Evolutionary conservation across 2,888 invertebrate species (phyloP).

Genomic region (Congeria kusceri): DNA sequence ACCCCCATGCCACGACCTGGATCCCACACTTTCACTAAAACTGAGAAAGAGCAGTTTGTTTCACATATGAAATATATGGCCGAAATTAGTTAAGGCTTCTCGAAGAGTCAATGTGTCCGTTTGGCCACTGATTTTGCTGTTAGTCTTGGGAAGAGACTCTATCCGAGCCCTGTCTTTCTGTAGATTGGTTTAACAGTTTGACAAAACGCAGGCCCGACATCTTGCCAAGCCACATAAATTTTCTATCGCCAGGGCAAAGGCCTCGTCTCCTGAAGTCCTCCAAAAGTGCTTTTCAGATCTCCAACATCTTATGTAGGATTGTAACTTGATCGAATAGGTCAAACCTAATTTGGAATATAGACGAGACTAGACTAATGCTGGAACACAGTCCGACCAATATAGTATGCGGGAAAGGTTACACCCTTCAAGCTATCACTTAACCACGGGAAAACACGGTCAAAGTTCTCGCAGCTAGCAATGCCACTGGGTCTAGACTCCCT

Average conservation of each 20-base stretch:
- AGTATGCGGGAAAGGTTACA: constrained; percentile 26
- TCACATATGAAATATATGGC: constrained; percentile 33
- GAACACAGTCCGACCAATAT: constrained; percentile 34
- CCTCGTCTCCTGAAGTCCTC: constrained; percentile 20
- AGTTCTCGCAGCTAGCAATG: constrained; percentile 45
- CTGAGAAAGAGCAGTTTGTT: constrained; percentile 15
- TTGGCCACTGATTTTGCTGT: constrained; percentile 46
- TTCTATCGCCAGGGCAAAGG: constrained; percentile 39
- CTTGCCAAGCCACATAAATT: constrained; percentile 35
- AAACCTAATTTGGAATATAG: constrained; percentile 43
- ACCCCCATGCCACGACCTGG: no score
- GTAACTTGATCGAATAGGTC: constrained; percentile 24
- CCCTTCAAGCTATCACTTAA: constrained; percentile 35
- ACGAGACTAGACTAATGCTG: constrained; percentile 33
- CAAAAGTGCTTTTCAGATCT: constrained; percentile 28
- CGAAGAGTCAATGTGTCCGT: constrained; percentile 24
- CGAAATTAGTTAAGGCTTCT: constrained; percentile 39
- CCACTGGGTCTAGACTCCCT: constrained; percentile 36
- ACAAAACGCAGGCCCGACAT: constrained; percentile 25
- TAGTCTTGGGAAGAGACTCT: constrained; percentile 18
- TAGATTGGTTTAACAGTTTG: constrained; percentile 36
- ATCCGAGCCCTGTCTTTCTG: constrained; percentile 12
- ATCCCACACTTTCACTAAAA: constrained; percentile 5
- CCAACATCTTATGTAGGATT: background rate
- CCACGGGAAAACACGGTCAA: constrained; percentile 36